A percentile compares a stretch with the other conserved stretches of the same genome.
Conservation (phyloP, 2,888 invertebrate species). For the Pollenia angustigena region DNA sequence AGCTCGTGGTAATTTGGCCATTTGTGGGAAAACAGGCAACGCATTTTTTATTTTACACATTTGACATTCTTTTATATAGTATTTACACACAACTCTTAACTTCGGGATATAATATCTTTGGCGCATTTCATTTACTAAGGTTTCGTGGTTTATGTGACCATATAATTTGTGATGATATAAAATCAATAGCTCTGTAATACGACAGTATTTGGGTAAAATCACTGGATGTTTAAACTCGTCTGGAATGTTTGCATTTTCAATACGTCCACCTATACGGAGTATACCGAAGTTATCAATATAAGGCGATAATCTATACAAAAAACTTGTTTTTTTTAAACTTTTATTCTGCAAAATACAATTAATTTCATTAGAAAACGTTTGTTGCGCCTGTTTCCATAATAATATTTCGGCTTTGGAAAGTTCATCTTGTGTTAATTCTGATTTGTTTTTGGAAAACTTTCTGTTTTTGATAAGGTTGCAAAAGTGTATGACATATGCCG, state of each 20-base stretch:
- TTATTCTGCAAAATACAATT: neutral
- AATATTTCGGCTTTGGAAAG: conserved; percentile 19
- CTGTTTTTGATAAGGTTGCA: neutral
- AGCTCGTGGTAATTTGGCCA: no score
- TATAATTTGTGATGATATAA: conserved; percentile 30
- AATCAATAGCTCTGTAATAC: conserved; percentile 6
- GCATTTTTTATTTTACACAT: no score
- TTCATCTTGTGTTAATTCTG: conserved; percentile 15
- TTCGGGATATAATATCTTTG: no score
- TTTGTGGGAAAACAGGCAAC: no score
- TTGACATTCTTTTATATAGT: no score
- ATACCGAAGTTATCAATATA: conserved; percentile 28
- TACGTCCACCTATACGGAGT: conserved; percentile 15
- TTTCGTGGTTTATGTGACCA: conserved; percentile 32
- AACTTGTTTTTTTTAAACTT: conserved; percentile 7
- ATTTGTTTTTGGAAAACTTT: neutral
- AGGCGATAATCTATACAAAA: conserved; percentile 26
- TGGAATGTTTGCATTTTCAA: conserved; percentile 19
- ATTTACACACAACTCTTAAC: no score
- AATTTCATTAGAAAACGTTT: conserved; percentile 19
- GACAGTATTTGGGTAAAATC: conserved; percentile 43
- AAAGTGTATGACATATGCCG: conserved; percentile 14
- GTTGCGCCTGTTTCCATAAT: conserved; percentile 38
- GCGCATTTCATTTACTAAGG: conserved; percentile 1
- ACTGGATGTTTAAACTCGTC: conserved; percentile 27